Conservation (phyloP, 2,113 vertebrate species). For the Dipodomys merriami region DNA sequence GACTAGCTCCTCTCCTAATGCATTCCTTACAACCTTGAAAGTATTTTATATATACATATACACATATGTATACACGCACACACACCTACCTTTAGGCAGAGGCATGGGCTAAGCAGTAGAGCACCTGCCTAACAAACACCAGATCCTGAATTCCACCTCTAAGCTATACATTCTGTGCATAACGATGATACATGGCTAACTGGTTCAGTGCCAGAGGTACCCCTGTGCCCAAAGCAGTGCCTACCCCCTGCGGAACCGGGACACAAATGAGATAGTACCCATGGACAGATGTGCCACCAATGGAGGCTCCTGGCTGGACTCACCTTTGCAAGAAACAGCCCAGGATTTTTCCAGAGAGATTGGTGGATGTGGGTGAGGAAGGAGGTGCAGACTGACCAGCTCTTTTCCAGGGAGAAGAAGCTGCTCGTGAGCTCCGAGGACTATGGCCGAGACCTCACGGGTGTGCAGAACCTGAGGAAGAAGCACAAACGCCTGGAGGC, state of each 20-base stretch:
- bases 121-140: too few species aligned
- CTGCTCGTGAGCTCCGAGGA: constrained; percentile 98
- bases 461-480: constrained; percentile 98
- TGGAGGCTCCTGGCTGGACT: too few species aligned
- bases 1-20: not conserved
- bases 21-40: not conserved
- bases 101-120: too few species aligned
- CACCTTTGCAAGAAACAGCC: not conserved
- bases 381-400: accelerated
- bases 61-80: too few species aligned
- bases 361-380: accelerated
- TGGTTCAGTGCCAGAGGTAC: accelerated
- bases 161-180: not conserved
- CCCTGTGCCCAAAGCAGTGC: not conserved
- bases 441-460: constrained; percentile 97
- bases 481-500: constrained; percentile 99
- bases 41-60: too few species aligned
- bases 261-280: not conserved
- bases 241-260: accelerated
- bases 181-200: not conserved
- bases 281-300: too few species aligned
- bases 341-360: not conserved
- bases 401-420: constrained; percentile 93
- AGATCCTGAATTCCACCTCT: too few species aligned
- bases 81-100: too few species aligned